Conservation (phyloP, 1,140 invertebrate species). For the Adelges cooleyi region DNA sequence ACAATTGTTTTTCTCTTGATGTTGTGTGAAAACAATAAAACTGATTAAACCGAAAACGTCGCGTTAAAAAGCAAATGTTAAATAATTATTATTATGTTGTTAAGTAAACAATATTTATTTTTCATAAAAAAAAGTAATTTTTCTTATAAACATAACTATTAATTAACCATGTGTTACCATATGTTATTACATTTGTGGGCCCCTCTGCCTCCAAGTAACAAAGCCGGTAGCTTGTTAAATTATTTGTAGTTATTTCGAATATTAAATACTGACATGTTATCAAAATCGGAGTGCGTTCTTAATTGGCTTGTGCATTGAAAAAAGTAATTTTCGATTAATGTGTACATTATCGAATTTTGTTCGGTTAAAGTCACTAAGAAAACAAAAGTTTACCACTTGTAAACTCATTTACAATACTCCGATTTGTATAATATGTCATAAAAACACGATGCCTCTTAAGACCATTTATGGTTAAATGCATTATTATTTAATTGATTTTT, state of each 20-base stretch:
- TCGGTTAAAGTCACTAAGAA: too few species aligned
- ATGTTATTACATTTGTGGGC: slow-evolving; percentile 32
- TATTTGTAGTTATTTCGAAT: too few species aligned
- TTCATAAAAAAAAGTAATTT: slow-evolving; percentile 19
- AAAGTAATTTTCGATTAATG: too few species aligned
- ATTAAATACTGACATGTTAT: too few species aligned
- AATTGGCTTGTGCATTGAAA: too few species aligned
- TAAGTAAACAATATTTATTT: slow-evolving; percentile 23
- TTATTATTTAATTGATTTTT: not conserved
- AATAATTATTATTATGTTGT: slow-evolving; percentile 12
- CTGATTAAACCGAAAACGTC: slow-evolving; percentile 13
- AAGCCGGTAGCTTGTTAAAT: slow-evolving; percentile 32
- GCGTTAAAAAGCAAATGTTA: slow-evolving; percentile 21
- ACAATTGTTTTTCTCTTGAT: slow-evolving; percentile 12
- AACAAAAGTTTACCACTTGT: too few species aligned
- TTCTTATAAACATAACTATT: slow-evolving; percentile 1
- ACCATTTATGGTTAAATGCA: not conserved
- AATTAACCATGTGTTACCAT: slow-evolving; percentile 4
- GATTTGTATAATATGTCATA: slow-evolving; percentile 21
- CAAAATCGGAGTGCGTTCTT: too few species aligned
- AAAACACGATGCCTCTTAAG: slow-evolving; percentile 3
- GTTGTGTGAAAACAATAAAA: slow-evolving; percentile 28
- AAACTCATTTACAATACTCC: too few species aligned
- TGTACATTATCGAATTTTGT: too few species aligned
- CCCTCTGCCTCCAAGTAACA: slow-evolving; percentile 43